Base-by-base conservation (phyloP, 2,113 vertebrate genomes). In the Collichthys lucidus region DNA sequence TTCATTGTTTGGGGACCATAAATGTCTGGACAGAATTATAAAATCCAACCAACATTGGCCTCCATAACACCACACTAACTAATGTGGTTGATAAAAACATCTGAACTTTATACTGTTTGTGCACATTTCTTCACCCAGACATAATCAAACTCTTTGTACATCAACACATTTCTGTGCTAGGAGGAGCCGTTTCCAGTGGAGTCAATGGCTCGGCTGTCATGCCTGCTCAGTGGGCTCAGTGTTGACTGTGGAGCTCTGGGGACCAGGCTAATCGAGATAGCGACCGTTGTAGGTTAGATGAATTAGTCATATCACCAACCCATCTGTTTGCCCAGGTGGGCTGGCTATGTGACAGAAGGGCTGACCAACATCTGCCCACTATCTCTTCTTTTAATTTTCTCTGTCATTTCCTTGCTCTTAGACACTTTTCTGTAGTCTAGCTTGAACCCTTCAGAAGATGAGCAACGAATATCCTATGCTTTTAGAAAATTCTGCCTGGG, bases 271-370 rank as follows among this genome's bases (percentile, higher is more conserved):
- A 94, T 88, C n/a, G 74, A 90, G 90, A 84, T 64, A 42, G 79
- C 77, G 84, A 86, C 83, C 68, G 29, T 81, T 85, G 83, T 82
- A 52, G 88, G 75, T 86, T 88, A 59, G 79, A 91, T 84, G 65
- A 93, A 94, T 94, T 92, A 92, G 82, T 86, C 78, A 74, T 74
- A 92, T 92, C 85, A 85, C 83, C 87, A 84, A 56, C 73, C 92
- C 93, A 93, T 93, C 94, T 93, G 94, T 80, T 86, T 77, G 82
- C 47, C 75, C 93, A 94, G 92, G 87, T 94, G 92, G 86, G 68
- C 79, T 70, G 79, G 79, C 80, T 52, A 14, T 85, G 76, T 83
- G 90, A 91, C 86, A 89, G 78, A 40, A 62, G 44, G 68, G 57
- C 73, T 62, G 80, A 69, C 79, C 80, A 79, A 82, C 84, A 91